These are phyloP conservation scores for Leptogaster cylindrica DNA, from an alignment of 2,888 invertebrate genomes.

Conservation along the genomic window DNA sequence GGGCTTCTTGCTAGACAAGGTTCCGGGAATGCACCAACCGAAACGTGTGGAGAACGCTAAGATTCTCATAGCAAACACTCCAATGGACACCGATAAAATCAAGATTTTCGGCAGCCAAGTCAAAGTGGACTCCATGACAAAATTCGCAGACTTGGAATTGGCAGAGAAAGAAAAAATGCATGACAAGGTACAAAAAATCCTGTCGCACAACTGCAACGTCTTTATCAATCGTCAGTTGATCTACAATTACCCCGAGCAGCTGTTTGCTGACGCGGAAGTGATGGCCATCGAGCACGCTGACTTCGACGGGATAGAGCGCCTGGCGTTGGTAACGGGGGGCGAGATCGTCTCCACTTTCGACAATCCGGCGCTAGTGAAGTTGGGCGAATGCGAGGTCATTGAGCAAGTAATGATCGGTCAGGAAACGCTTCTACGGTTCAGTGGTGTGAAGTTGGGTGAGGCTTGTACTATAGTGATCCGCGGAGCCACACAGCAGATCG, in stretches of 20 bases:
- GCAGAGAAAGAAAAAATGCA: slow-evolving; percentile 99
- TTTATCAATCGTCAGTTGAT: slow-evolving; percentile 99
- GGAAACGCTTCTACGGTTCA: slow-evolving; percentile 91
- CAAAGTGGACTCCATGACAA: slow-evolving; percentile 88
- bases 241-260: slow-evolving; percentile 99
- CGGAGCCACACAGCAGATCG: slow-evolving; percentile 97
- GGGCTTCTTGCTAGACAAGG: slow-evolving; percentile 94
- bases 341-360: slow-evolving; percentile 99
- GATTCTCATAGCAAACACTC: slow-evolving; percentile 98
- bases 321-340: slow-evolving; percentile 96
- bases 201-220: slow-evolving; percentile 93
- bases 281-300: slow-evolving; percentile 99
- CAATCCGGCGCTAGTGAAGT: slow-evolving; percentile 85
- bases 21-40: slow-evolving; percentile 97
- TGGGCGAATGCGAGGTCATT: slow-evolving; percentile 93
- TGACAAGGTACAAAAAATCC: slow-evolving; percentile 95
- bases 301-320: slow-evolving; percentile 97
- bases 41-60: slow-evolving; percentile 90
- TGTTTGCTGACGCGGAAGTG: slow-evolving; percentile 96
- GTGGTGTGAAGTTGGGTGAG: slow-evolving; percentile 92
- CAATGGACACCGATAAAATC: slow-evolving; percentile 99
- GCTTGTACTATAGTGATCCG: slow-evolving; percentile 97
- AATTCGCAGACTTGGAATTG: slow-evolving; percentile 95
- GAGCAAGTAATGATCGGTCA: slow-evolving; percentile 97
- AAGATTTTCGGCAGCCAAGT: slow-evolving; percentile 98